phyloP scores from a whole-genome alignment of 2,888 invertebrate species.

The Cartodere bifasciata region DNA sequence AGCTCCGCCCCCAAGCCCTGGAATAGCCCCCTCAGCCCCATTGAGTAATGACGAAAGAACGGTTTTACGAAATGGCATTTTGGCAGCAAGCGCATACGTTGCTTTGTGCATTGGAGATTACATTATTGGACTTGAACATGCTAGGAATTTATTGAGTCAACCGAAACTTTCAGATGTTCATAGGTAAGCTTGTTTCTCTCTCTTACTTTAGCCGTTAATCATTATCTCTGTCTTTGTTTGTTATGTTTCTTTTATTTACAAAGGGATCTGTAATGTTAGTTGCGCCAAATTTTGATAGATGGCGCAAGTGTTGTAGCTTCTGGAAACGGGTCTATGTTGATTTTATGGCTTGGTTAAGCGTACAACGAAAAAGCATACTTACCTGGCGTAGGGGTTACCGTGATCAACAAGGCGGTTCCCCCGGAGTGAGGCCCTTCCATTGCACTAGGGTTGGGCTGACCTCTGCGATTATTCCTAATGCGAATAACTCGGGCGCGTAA shows the following conservation, averaged over 20 bases:
- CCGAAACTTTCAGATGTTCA: constrained; percentile 60
- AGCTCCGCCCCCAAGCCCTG: constrained; percentile 29
- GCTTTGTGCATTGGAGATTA: constrained; percentile 76
- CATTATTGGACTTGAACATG: constrained; percentile 62
- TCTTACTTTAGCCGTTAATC: constrained; percentile 4
- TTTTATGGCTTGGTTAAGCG: too few relatives aligned
- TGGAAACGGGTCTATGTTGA: too few relatives aligned
- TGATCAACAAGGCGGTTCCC: constrained; percentile 59
- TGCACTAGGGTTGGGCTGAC: constrained; percentile 63
- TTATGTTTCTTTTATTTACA: constrained; percentile 2
- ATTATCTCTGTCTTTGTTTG: too few relatives aligned
- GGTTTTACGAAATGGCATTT: constrained; percentile 49
- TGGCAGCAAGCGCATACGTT: constrained; percentile 74
- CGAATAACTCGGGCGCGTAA: constrained; percentile 57
- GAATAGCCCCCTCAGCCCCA: constrained; percentile 48
- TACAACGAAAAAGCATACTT: too few relatives aligned
- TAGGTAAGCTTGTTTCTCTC: constrained; percentile 37
- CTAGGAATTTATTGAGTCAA: constrained; percentile 59
- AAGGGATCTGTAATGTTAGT: constrained; percentile 1
- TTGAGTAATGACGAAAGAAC: constrained; percentile 47
- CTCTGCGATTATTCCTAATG: constrained; percentile 62
- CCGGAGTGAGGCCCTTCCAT: constrained; percentile 57
- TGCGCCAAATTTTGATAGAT: neutral
- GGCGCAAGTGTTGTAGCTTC: too few relatives aligned
- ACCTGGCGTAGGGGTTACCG: constrained; percentile 46